Evolutionary conservation across 1,140 invertebrate species (phyloP), one percentile per base, ranked within the genome.

Genomic region (Acromyrmex heyeri): DNA sequence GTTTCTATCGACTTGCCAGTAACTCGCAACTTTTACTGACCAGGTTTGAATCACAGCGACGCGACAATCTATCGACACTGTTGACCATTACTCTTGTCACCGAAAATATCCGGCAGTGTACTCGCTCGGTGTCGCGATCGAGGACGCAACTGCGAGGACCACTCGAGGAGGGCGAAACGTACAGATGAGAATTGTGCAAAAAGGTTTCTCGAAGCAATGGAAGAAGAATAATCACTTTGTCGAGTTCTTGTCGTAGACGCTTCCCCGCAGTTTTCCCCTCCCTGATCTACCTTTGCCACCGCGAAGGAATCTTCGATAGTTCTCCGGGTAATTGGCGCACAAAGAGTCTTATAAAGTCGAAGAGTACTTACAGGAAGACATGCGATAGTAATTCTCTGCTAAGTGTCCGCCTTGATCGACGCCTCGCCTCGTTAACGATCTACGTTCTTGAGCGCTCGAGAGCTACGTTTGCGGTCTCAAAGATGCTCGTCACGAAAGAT

Each of bases 351-450:
- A 76, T 87, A 88, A 88, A 83, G 67, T 73, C 83, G 86, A 90
- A 91, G 87, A 86, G 87, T 90, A 88, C 86, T 91, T 87, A 87
- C 87, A 90, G 91, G 90, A 90, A 92, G 91, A 92, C 90, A 91
- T 91, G 88, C 90, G 90, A 92, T 92, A 91, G 50, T 86, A 79
- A 79, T 81, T 79, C 61, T 69, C 53, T 38, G 64, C 64, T 69
- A 79, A 86, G 64, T 67, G 76, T 78, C 61, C 73, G 83, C 75
- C 53, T 69, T 70, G 67, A 78, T 65, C 85, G 83, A 78, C 75
- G 34, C 72, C 67, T 77, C 73, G 82, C 30, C 73, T 85, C 73
- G 61, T 78, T 78, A 27, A 30, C 38, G 79, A 83, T 12, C 55
- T 73, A 30, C 79, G 24, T 82, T 59, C 38, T 55, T 34, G 67